A percentile compares a stretch with the other conserved stretches of the same genome.
Evolutionary conservation across 2,888 invertebrate species (phyloP).

Genomic region (Aleiodes alternator): DNA sequence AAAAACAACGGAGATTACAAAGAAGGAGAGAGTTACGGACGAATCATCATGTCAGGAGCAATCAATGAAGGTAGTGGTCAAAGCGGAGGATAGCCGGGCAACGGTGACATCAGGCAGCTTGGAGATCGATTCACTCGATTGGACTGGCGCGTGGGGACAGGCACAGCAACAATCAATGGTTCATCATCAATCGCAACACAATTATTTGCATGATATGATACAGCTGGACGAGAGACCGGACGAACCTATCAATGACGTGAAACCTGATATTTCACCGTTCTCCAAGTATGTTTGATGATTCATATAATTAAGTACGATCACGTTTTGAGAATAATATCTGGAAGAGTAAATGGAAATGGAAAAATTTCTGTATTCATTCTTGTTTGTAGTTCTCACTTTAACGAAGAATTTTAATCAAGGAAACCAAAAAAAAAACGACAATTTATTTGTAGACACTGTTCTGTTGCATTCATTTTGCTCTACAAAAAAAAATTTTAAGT

Average conservation of each 20-base stretch:
- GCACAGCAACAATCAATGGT: constrained; percentile 56
- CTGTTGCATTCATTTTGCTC: background rate
- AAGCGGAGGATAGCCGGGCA: constrained; percentile 52
- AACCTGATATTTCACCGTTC: constrained; percentile 60
- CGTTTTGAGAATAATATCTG: background rate
- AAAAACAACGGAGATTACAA: constrained; percentile 63
- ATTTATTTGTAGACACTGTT: background rate
- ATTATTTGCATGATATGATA: constrained; percentile 58
- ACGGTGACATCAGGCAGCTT: constrained; percentile 59
- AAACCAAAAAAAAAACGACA: too few relatives aligned
- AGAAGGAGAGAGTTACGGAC: constrained; percentile 63
- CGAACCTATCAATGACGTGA: constrained; percentile 53
- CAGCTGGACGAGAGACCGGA: constrained; percentile 61
- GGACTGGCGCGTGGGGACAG: constrained; percentile 68
- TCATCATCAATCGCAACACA: constrained; percentile 56
- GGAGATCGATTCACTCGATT: constrained; percentile 67
- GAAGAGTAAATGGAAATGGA: background rate
- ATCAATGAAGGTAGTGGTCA: constrained; percentile 41
- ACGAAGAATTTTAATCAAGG: too few relatives aligned
- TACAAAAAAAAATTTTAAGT: background rate
- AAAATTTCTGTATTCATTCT: background rate
- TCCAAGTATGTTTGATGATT: constrained; percentile 62
- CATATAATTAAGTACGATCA: background rate
- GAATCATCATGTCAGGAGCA: constrained; percentile 60
- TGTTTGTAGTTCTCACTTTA: too few relatives aligned